These are phyloP conservation scores for Timema cristinae DNA, from an alignment of 2,888 invertebrate genomes.

Conservation along the genomic window DNA sequence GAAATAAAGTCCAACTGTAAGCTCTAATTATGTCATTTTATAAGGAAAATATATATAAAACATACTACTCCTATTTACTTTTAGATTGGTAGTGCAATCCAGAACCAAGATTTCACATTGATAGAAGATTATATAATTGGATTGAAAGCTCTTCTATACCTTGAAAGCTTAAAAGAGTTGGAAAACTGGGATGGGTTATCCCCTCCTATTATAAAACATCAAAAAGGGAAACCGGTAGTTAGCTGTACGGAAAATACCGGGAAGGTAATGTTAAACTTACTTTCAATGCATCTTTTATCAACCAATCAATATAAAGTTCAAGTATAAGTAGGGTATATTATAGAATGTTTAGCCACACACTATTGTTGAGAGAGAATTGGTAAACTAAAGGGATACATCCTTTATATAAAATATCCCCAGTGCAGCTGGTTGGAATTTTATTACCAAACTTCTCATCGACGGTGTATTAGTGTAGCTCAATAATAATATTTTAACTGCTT, in stretches of 20 bases:
- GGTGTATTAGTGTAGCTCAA: too few species aligned
- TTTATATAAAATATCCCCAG: not conserved
- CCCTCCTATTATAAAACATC: constrained; percentile 84
- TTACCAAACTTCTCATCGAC: too few species aligned
- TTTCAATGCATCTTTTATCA: constrained; percentile 33
- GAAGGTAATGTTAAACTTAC: constrained; percentile 49
- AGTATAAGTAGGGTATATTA: too few species aligned
- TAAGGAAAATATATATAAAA: too few species aligned
- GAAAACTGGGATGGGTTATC: constrained; percentile 91
- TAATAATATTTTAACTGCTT: too few species aligned
- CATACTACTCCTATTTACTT: constrained; percentile 1
- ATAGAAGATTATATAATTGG: constrained; percentile 93
- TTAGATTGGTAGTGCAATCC: constrained; percentile 90
- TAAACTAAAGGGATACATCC: too few species aligned
- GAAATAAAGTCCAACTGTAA: too few species aligned
- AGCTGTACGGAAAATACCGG: constrained; percentile 53
- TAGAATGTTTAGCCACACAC: too few species aligned
- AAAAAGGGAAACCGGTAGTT: constrained; percentile 84
- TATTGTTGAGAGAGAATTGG: too few species aligned
- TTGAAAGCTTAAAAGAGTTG: constrained; percentile 61
- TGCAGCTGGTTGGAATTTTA: not conserved
- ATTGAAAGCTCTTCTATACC: constrained; percentile 78
- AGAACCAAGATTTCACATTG: constrained; percentile 97
- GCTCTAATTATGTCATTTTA: too few species aligned
- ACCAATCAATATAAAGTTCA: too few species aligned